phyloP scores from a whole-genome alignment of 2,888 invertebrate genomes.

The Drosophila antonietae region DNA sequence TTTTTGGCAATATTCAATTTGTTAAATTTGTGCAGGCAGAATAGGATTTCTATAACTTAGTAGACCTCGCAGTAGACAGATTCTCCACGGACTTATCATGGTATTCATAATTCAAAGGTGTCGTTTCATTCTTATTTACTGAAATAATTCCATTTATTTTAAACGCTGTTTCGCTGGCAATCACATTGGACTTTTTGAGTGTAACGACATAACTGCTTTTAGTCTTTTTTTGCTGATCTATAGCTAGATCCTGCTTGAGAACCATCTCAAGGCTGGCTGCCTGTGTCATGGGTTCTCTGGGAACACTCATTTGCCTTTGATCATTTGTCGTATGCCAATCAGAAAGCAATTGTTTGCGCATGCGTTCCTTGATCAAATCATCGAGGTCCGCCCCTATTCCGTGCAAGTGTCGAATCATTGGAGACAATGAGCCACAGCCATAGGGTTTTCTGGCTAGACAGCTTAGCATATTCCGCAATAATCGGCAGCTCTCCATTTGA shows the following conservation, averaged over 20 bases:
- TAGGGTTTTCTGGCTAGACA: background rate
- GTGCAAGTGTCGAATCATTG: background rate
- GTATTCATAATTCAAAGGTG: background rate
- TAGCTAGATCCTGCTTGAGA: background rate
- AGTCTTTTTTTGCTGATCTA: background rate
- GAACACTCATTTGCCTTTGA: background rate
- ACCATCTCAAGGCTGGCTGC: background rate
- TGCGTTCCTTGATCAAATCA: constrained; percentile 9
- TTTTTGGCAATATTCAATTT: background rate
- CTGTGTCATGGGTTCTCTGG: background rate
- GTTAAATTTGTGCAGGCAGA: background rate
- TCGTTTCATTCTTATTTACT: background rate
- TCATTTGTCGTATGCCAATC: too few relatives aligned
- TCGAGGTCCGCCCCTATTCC: background rate
- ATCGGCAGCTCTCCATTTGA: background rate
- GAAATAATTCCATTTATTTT: constrained; percentile 1
- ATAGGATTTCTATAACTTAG: background rate
- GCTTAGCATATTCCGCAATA: background rate
- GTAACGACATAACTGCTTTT: background rate
- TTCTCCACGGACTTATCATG: background rate
- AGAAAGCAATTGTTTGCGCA: background rate
- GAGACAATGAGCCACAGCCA: background rate
- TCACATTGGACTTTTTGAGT: background rate
- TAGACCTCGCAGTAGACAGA: background rate
- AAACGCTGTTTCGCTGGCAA: background rate